Evolutionary conservation across 2,797 vertebrate species (phyloP).

Genomic region (Silurus aristotelis): DNA sequence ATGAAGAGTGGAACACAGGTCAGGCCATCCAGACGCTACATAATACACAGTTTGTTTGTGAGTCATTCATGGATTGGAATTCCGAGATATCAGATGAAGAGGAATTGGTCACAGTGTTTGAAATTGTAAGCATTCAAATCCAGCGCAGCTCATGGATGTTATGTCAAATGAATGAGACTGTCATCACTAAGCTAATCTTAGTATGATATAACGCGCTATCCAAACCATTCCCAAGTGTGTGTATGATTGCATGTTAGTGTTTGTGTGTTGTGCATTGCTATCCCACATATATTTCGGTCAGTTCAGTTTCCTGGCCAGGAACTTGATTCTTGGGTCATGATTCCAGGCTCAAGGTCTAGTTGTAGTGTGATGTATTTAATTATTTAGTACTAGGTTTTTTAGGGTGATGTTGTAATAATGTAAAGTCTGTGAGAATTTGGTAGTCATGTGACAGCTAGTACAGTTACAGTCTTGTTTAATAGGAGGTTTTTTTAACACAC

Average conservation of each 20-base stretch:
- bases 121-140: slow-evolving; percentile 16
- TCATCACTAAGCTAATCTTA: slow-evolving; percentile 54
- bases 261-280: slow-evolving; percentile 8
- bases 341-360: too few relatives aligned
- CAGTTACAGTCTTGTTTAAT: background rate
- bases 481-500: background rate
- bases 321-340: too few relatives aligned
- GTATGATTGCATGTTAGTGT: slow-evolving; percentile 16
- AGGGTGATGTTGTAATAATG: background rate
- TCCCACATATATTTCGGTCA: background rate
- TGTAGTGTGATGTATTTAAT: background rate
- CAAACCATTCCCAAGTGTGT: slow-evolving; percentile 35
- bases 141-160: slow-evolving; percentile 28
- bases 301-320: background rate
- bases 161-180: slow-evolving; percentile 46
- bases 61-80: slow-evolving; percentile 2
- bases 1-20: background rate
- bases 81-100: slow-evolving; percentile 17
- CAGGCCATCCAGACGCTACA: background rate
- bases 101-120: background rate
- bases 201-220: slow-evolving; percentile 41
- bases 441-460: background rate
- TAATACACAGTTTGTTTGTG: slow-evolving; percentile 15
- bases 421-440: background rate
- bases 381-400: background rate